These are phyloP conservation scores for Palythoa caribaeorum DNA, from an alignment of 92 coral and sea anemone genomes.

Conservation along the genomic window DNA sequence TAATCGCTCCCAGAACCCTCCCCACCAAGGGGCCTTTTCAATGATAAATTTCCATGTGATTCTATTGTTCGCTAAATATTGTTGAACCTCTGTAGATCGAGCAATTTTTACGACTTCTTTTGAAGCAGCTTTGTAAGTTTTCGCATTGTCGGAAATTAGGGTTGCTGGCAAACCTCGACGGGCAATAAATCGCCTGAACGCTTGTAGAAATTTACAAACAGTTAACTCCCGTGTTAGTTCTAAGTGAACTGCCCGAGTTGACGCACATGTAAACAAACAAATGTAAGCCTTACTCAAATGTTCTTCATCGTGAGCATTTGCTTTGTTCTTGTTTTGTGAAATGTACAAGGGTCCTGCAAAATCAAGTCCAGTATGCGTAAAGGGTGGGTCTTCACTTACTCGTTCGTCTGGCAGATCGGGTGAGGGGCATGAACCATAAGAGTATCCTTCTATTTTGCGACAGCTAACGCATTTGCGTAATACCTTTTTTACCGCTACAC, in stretches of 20 bases:
- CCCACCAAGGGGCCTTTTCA: too few relatives aligned
- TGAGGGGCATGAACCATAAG: conserved; percentile 17
- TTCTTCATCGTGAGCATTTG: conserved; percentile 1
- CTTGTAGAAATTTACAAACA: not conserved
- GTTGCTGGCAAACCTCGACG: not conserved
- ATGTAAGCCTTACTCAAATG: conserved; percentile 21
- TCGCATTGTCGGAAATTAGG: not conserved
- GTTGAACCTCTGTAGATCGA: too few relatives aligned
- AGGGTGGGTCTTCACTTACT: conserved; percentile 58
- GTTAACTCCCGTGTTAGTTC: conserved; percentile 7
- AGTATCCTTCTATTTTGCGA: conserved; percentile 23
- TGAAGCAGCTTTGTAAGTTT: not conserved
- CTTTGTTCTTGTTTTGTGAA: conserved; percentile 12
- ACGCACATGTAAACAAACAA: conserved; percentile 54
- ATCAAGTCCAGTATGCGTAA: conserved; percentile 56
- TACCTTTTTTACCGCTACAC: conserved; percentile 14
- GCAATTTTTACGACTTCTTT: not conserved
- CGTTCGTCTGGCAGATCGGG: conserved; percentile 51
- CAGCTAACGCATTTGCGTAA: conserved; percentile 34
- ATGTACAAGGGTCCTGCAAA: conserved; percentile 50
- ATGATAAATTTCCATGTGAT: not conserved
- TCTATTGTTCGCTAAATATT: too few relatives aligned
- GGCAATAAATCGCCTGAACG: conserved; percentile 28
- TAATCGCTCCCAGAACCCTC: not conserved
- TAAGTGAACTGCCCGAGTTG: conserved; percentile 55